phyloP scores from a whole-genome alignment of 1,140 invertebrate species.

The Hycleus phaleratus region DNA sequence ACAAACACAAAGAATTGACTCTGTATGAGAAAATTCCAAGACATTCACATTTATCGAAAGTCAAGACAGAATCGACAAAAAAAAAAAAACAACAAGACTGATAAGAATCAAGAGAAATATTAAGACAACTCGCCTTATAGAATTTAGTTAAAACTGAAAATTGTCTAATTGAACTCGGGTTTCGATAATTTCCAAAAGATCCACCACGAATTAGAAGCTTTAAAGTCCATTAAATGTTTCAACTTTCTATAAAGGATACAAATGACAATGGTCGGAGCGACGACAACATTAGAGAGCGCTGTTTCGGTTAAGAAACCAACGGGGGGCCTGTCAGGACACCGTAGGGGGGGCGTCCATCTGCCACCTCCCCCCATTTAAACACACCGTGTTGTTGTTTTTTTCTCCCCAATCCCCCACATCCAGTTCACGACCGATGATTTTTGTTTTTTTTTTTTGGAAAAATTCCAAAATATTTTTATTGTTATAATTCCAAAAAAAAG shows the following conservation, averaged over 20 bases:
- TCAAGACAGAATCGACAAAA: no score
- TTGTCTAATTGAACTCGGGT: not conserved
- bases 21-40: no score
- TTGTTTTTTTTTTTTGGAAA: no score
- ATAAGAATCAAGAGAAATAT: no score
- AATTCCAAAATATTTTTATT: no score
- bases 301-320: constrained; percentile 17
- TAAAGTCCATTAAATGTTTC: constrained; percentile 20
- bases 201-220: not conserved
- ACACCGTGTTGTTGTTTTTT: not conserved
- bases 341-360: constrained; percentile 6
- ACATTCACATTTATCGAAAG: no score
- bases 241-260: constrained; percentile 17
- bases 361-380: constrained; percentile 1
- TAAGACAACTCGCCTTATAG: no score
- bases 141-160: no score
- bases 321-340: constrained; percentile 16
- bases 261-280: constrained; percentile 23
- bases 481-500: no score
- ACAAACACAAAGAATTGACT: no score
- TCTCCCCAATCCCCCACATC: not conserved
- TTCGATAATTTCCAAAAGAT: not conserved
- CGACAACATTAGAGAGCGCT: constrained; percentile 24
- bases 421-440: not conserved
- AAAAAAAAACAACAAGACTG: no score